Base-by-base conservation (phyloP, 2,888 invertebrate species). In the Hirtodrosophila confusa region DNA sequence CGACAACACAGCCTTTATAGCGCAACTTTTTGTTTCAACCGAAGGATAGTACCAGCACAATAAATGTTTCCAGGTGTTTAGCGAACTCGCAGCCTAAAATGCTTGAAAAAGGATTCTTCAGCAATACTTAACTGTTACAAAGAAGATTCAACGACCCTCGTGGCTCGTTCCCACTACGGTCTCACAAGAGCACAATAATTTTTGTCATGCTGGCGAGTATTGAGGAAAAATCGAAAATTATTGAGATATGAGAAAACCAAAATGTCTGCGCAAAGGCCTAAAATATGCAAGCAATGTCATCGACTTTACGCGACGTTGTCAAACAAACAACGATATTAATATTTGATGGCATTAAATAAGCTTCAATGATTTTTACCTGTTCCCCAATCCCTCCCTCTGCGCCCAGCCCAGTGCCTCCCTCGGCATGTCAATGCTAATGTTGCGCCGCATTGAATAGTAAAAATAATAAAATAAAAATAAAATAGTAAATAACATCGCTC, bases 321-420 rank as follows among this genome's bases (percentile, higher is more conserved):
- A 75, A 75, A 43, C 48, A 67, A 58, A 49, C 63, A 72, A 62
- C 62, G 66, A 72, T 74, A 83, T 79, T 78, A 87, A 86, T 88
- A 86, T 78, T 84, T 88, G 77, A 86, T 84, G 80, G 76, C 75
- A 85, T 86, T 84, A 85, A 86, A 80, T 80, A 77, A 75, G 88
- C 80, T 75, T 75, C 75, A 87, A 83, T 86, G 83, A 71, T 67
- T 69, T 71, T 64, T 69, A 75, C 75, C 75, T 76, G 53, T 44
- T 17, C 7, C 12, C 4, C 49, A 7, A 12, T n/a, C 24, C 9
- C 11, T 12, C 12, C 29, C 23, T 4, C 31, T 8, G 9, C 9
- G 1, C 7, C 8, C 31, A 23, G n/a, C 7, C 35, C 12, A 33
- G 27, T 47, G 12, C 17, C 17, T 24, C 35, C 23, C 45, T 6